Percentiles rank a stretch among this genome's conserved stretches.
Evolutionary conservation across 2,113 vertebrate genomes (phyloP).

Genomic region (Cettia cetti): DNA sequence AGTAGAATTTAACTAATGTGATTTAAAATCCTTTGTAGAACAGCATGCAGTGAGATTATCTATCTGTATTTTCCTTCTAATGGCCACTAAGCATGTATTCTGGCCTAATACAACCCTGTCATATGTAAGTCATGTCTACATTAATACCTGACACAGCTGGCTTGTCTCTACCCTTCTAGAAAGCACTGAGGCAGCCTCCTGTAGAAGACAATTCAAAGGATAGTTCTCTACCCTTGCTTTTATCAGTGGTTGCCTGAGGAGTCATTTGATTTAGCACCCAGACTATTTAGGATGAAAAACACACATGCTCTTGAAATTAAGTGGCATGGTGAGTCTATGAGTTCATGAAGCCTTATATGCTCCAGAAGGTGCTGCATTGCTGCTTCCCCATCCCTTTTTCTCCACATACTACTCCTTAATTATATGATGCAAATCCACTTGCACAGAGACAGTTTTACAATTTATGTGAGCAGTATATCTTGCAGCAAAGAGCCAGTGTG

Average conservation of each 20-base stretch:
- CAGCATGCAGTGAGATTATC: neutral
- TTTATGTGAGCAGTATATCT: neutral
- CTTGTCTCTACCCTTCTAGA: neutral
- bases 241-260: neutral
- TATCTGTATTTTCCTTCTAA: neutral
- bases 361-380: neutral
- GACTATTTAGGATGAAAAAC: neutral
- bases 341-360: neutral
- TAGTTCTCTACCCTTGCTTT: neutral
- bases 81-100: neutral
- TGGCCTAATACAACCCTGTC: neutral
- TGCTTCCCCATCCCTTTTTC: neutral
- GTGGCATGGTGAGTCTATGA: neutral
- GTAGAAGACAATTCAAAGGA: neutral
- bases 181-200: neutral
- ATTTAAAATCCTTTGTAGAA: neutral
- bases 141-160: neutral
- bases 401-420: neutral
- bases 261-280: neutral
- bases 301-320: neutral
- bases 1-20: neutral
- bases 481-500: neutral
- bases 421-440: neutral
- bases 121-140: neutral
- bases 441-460: neutral